Conservation (phyloP, 30 jellyfish, hydroid and myxozoan genomes). For the Mastigias papua region DNA sequence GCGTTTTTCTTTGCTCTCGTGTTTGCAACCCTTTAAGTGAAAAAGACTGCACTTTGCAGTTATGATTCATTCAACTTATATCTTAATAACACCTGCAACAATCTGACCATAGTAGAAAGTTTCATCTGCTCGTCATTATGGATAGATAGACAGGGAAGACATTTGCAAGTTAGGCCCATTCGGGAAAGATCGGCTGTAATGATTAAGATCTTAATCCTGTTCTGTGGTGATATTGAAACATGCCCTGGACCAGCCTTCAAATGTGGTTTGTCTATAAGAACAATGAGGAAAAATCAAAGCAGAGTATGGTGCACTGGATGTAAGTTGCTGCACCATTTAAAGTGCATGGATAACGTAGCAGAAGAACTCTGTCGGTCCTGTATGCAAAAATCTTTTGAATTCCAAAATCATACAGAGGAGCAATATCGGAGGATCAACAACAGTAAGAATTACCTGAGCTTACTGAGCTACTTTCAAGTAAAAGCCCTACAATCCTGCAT, state of each 20-base stretch:
- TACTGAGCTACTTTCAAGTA: constrained; percentile 52
- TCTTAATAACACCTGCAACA: constrained; percentile 20
- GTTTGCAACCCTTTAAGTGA: neutral
- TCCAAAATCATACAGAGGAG: constrained; percentile 58
- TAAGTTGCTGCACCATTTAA: constrained; percentile 45
- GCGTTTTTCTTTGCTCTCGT: constrained; percentile 21
- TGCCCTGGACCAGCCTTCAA: constrained; percentile 55
- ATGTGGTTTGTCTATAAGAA: constrained; percentile 21
- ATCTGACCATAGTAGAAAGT: constrained; percentile 17
- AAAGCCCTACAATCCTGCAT: constrained; percentile 65
- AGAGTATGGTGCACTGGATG: constrained; percentile 48
- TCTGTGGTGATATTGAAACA: constrained; percentile 48
- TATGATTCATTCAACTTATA: constrained; percentile 33
- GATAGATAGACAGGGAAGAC: constrained; percentile 25
- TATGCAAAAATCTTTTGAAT: constrained; percentile 36
- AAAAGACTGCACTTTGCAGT: constrained; percentile 47
- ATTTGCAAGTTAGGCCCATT: constrained; percentile 24
- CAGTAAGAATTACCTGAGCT: constrained; percentile 58
- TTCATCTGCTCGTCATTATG: constrained; percentile 30
- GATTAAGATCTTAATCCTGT: constrained; percentile 44
- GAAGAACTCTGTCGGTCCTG: constrained; percentile 71
- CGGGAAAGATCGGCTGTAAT: constrained; percentile 4
- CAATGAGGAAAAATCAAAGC: constrained; percentile 55
- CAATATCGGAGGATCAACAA: constrained; percentile 38
- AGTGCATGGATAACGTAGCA: constrained; percentile 48